Evolutionary conservation across 2,797 vertebrate genomes (phyloP).

Genomic region (Labroides dimidiatus): DNA sequence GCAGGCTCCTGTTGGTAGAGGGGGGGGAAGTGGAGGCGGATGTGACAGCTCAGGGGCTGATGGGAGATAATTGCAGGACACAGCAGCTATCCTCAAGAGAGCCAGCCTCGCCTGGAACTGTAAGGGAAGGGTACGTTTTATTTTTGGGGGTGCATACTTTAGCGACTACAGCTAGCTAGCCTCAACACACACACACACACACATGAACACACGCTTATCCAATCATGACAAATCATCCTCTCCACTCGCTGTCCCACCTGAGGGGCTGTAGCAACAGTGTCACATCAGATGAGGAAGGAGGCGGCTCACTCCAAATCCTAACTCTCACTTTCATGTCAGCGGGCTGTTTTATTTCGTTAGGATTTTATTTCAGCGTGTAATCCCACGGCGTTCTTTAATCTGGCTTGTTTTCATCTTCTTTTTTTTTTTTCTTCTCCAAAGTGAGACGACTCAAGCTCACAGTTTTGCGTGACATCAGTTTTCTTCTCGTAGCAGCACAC

Average conservation of each 20-base stretch:
- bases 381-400: conserved; percentile 19
- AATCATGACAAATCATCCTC: conserved; percentile 63
- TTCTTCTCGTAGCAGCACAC: conserved; percentile 7
- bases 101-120: conserved; percentile 45
- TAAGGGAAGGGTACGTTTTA: background rate
- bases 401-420: conserved; percentile 25
- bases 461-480: conserved; percentile 10
- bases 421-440: background rate
- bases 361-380: background rate
- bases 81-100: conserved; percentile 47
- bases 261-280: conserved; percentile 49
- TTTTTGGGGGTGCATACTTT: background rate
- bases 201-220: conserved; percentile 21
- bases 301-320: conserved; percentile 32
- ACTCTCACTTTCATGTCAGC: conserved; percentile 36
- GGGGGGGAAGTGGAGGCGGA: conserved; percentile 41
- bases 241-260: conserved; percentile 40
- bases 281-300: conserved; percentile 48
- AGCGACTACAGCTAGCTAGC: conserved; percentile 5
- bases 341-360: conserved; percentile 41
- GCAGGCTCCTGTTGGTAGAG: conserved; percentile 36
- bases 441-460: too few relatives aligned
- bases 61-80: conserved; percentile 68
- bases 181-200: conserved; percentile 2
- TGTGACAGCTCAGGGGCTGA: conserved; percentile 52